Conservation (phyloP, 2,888 invertebrate species). For the Hirtodrosophila confusa region DNA sequence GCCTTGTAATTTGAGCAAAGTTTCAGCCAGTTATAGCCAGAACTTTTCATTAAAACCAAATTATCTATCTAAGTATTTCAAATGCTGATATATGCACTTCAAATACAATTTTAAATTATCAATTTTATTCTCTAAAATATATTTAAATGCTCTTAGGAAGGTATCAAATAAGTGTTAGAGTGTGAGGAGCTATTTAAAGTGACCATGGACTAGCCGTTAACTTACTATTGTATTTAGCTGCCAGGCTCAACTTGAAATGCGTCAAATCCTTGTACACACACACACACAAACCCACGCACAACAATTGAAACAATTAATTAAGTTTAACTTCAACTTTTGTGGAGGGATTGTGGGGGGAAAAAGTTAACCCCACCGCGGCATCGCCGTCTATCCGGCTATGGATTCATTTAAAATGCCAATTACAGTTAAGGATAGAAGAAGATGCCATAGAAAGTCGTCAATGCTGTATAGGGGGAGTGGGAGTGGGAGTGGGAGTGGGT, state of each 20-base stretch:
- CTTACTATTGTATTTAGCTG: conserved; percentile 26
- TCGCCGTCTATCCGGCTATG: not conserved
- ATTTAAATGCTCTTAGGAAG: no score
- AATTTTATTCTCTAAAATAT: no score
- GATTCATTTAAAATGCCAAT: conserved; percentile 62
- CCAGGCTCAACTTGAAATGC: conserved; percentile 22
- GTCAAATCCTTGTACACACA: conserved; percentile 27
- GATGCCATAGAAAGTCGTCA: conserved; percentile 18
- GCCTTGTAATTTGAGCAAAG: no score
- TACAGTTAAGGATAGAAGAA: conserved; percentile 46
- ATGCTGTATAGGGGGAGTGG: not conserved
- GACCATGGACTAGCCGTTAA: not conserved
- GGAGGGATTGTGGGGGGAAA: not conserved
- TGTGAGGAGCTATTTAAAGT: no score
- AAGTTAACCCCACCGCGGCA: not conserved
- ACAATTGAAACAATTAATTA: conserved; percentile 71
- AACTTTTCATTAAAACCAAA: no score
- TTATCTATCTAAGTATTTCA: no score
- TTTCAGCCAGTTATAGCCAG: no score
- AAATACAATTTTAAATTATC: no score
- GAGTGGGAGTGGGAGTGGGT: not conserved
- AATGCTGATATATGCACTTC: no score
- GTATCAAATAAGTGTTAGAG: no score
- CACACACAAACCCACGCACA: conserved; percentile 11
- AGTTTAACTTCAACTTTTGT: conserved; percentile 26